Conservation (phyloP, 2,797 vertebrate genomes). For the Eulemur coronatus region DNA sequence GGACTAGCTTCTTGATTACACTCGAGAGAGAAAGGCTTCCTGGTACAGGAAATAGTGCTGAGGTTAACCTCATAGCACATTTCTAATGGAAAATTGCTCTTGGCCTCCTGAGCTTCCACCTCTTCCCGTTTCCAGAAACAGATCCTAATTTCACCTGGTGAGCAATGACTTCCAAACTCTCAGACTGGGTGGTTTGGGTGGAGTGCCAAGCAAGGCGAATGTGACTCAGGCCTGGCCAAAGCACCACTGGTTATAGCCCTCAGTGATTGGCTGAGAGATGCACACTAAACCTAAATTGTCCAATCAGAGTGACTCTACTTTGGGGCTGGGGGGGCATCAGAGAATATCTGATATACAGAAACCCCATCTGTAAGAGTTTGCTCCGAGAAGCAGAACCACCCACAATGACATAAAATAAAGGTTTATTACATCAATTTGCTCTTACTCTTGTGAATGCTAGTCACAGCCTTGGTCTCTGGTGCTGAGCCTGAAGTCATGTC, state of each 20-base stretch:
- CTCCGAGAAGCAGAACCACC: background rate
- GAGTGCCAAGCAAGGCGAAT: background rate
- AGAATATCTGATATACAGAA: background rate
- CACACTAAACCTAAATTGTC: background rate
- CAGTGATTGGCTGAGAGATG: background rate
- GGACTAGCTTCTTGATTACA: conserved; percentile 25
- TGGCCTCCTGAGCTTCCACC: background rate
- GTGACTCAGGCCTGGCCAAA: background rate
- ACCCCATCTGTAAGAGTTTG: background rate
- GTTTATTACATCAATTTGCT: background rate
- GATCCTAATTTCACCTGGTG: background rate
- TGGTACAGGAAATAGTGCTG: background rate
- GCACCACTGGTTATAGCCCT: background rate
- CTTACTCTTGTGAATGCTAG: background rate
- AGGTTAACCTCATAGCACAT: background rate
- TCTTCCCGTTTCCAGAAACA: background rate
- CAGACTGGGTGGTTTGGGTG: background rate
- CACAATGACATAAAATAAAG: background rate
- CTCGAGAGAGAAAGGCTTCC: background rate
- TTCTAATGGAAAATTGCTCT: conserved; percentile 2
- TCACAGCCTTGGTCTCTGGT: background rate
- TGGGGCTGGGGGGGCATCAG: background rate
- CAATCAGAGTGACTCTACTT: background rate
- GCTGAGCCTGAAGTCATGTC: background rate
- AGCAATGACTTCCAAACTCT: background rate